A percentile compares a stretch with the other conserved stretches of the same genome.
These are phyloP conservation scores for Eupithecia inturbata DNA, from an alignment of 2,888 invertebrate genomes.

Conservation along the genomic window DNA sequence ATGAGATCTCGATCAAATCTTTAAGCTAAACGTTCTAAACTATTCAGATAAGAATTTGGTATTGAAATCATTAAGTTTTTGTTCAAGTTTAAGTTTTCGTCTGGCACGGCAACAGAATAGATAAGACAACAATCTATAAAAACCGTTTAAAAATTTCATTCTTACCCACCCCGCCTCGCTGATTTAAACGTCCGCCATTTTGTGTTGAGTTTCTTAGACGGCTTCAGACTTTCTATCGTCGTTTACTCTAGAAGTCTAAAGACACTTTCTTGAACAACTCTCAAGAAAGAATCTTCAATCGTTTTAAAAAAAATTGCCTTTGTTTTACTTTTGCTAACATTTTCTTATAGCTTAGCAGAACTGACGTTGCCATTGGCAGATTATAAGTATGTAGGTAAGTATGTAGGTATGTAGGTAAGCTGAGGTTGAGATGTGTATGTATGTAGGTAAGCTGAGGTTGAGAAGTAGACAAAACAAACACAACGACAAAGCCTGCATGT, in stretches of 20 bases:
- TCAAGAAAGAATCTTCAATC: too few species aligned
- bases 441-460: neutral
- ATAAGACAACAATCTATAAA: neutral
- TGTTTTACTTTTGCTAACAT: neutral
- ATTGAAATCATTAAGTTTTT: neutral
- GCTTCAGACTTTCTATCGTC: neutral
- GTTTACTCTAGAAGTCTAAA: too few species aligned
- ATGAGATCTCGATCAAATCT: neutral
- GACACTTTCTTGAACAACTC: too few species aligned
- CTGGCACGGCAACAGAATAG: neutral
- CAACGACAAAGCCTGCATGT: neutral
- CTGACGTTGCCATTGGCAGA: neutral
- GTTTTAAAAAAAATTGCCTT: neutral
- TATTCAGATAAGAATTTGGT: conserved; percentile 1
- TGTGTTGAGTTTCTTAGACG: neutral
- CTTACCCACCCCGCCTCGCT: neutral
- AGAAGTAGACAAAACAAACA: neutral
- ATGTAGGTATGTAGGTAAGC: too few species aligned
- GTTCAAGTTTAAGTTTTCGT: neutral
- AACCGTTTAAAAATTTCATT: neutral
- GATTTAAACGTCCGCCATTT: neutral
- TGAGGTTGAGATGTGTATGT: too few species aligned
- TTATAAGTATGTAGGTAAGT: too few species aligned
- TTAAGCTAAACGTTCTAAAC: conserved; percentile 3
- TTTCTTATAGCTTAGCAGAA: neutral